phyloP scores from a whole-genome alignment of 2,113 vertebrate species.

The Cyanoramphus novaezelandiae region DNA sequence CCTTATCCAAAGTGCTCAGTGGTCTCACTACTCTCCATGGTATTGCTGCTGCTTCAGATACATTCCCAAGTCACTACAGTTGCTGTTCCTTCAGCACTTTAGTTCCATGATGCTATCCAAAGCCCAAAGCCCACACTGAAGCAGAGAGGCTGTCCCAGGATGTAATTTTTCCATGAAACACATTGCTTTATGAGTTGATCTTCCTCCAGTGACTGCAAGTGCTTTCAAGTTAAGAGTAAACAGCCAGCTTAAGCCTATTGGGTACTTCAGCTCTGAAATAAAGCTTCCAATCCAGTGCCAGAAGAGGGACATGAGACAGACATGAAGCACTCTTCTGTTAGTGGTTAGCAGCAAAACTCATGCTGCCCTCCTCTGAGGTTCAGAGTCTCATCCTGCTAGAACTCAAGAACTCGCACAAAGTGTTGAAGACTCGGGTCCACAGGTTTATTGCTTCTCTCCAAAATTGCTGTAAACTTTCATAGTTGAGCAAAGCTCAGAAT shows the following conservation, averaged over 20 bases:
- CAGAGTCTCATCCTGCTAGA: background rate
- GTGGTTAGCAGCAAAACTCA: background rate
- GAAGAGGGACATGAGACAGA: background rate
- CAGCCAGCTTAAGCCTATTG: background rate
- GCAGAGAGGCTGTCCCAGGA: background rate
- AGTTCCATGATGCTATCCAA: background rate
- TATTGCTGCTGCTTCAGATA: background rate
- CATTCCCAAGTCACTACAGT: background rate
- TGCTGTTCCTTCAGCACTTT: background rate
- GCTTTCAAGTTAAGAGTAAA: background rate
- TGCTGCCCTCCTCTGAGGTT: background rate
- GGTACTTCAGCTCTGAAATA: background rate
- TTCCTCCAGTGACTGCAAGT: background rate
- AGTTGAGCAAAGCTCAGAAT: background rate
- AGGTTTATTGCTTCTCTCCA: background rate
- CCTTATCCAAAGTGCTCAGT: background rate
- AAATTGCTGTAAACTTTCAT: background rate
- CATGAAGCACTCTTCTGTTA: background rate
- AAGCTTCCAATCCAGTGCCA: background rate
- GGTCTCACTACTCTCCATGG: background rate
- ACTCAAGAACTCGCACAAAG: accelerated
- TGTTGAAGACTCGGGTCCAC: background rate
- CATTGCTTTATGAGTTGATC: background rate
- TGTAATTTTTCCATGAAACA: background rate
- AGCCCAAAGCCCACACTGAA: background rate